A percentile compares a stretch with the other conserved stretches of the same genome.
Conservation (phyloP, 1,140 invertebrate genomes). For the Formica selysi region DNA sequence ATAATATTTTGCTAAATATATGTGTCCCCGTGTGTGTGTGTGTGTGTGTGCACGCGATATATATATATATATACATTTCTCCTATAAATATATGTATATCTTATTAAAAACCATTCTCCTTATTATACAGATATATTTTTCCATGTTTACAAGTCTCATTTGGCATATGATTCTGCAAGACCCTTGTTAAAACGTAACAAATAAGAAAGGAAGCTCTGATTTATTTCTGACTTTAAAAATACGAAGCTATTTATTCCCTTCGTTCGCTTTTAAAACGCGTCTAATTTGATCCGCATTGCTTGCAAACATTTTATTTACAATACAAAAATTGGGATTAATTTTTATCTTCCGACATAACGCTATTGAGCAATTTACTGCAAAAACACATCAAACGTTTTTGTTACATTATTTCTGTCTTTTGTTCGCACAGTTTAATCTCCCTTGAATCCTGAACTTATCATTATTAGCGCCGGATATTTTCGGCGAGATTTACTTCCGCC, state of each 20-base stretch:
- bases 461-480: constrained; percentile 16
- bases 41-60: neutral
- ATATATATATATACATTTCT: no score
- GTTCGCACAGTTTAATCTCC: constrained; percentile 23
- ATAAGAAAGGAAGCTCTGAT: neutral
- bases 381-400: neutral
- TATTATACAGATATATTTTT: neutral
- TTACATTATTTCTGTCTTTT: constrained; percentile 11
- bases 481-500: neutral
- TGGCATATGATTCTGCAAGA: neutral
- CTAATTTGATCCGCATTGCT: neutral
- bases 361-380: neutral
- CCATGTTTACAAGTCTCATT: neutral
- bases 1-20: no score
- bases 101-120: neutral
- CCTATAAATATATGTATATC: neutral
- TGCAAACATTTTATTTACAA: neutral
- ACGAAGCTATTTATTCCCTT: neutral
- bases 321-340: constrained; percentile 1
- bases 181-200: neutral
- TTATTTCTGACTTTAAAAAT: neutral
- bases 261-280: neutral
- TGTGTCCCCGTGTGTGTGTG: neutral
- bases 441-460: neutral
- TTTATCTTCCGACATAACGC: neutral